phyloP scores from a whole-genome alignment of 2,888 invertebrate genomes.

The Leptinotarsa haldemani region DNA sequence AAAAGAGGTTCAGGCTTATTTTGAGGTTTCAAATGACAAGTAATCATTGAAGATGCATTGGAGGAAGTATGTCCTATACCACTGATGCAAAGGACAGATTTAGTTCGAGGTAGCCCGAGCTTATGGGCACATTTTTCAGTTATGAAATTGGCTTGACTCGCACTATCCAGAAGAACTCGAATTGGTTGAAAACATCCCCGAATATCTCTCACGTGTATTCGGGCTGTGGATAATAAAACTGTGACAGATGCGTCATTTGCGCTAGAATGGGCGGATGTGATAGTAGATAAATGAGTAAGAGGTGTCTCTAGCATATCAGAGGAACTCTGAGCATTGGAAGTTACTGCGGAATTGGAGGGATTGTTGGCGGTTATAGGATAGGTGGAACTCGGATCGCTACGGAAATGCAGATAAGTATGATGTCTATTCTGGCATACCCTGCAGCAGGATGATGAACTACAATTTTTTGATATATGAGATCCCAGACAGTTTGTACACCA shows the following conservation, averaged over 20 bases:
- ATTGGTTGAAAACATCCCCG: not conserved
- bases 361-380: not conserved
- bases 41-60: no score
- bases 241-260: not conserved
- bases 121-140: no score
- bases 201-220: not conserved
- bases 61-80: no score
- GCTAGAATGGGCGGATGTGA: not conserved
- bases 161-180: not conserved
- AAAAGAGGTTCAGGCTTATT: not conserved
- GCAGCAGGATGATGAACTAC: not conserved
- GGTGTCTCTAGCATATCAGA: no score
- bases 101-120: no score
- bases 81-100: no score
- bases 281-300: not conserved
- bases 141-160: not conserved
- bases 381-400: not conserved
- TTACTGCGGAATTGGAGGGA: not conserved
- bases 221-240: not conserved
- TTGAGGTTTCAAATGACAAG: no score
- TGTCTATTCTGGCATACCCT: not conserved
- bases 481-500: not conserved
- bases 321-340: no score
- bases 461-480: not conserved
- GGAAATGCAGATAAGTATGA: not conserved